Evolutionary conservation across 2,888 invertebrate genomes (phyloP), one percentile per base, ranked within the genome.

Genomic region (Dendrolimus houi): DNA sequence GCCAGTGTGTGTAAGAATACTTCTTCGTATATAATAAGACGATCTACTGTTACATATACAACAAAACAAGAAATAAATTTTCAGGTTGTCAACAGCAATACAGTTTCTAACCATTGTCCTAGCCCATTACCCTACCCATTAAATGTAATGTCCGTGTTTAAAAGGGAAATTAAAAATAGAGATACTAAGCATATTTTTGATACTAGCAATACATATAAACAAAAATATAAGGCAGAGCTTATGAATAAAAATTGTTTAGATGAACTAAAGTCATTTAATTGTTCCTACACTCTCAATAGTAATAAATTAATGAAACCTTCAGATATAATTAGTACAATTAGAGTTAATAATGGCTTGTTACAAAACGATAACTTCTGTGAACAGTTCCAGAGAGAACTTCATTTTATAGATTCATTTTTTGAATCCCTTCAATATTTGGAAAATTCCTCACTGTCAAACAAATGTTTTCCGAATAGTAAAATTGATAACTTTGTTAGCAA

Each of bases 371-470:
- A 75, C 66, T 78, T 86, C 52, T 81, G 83, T 64, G 87, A 87
- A 62, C 87, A 90, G 74, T 90, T 90, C 67, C 82, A 88, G 64
- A 74, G 83, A 52, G 90, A 90, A 68, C 81, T 90, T 8, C 85
- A 87, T 70, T 90, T 90, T 70, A 87, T 90, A 56, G 90, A 90
- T 75, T 88, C 90, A 1, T 90, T 90, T 74, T 85, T 88, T 66
- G 90, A 88, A 68, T 90, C 89, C 1, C 68, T 90, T 10, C 86
- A 87, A 60, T 89, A 87, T 74, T 79, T 90, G 63, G 88, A 90
- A 65, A 85, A 67, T 62, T 81, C 79, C 59, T 84, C 84, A 0
- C 60, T 85, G 52, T 67, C 84, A 1, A 79, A 83, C 29, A 84
- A 81, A 63, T 72, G 77, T 69, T 71, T 79, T 8, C 62, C 68